Base-by-base conservation (phyloP, 2,113 vertebrate species). In the Synchiropus splendidus region DNA sequence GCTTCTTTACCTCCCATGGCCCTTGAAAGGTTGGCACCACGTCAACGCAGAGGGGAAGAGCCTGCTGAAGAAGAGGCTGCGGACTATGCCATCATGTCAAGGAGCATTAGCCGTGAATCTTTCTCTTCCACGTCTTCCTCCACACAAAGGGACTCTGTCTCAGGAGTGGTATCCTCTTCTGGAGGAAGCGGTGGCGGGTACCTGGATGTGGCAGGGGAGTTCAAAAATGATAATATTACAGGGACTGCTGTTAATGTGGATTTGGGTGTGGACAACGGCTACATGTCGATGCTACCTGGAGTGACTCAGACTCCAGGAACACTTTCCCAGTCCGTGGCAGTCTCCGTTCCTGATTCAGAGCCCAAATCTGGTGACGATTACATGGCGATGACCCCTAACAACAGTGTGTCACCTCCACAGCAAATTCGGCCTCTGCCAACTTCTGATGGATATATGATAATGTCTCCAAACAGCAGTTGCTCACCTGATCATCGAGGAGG, bases 271-370 rank as follows among this genome's bases (percentile, higher is more conserved):
- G 87, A 89, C 51, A 85, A 83, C 10, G 83, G 77, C 12, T 88
- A 88, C 55, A 79, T 88, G 86, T 73, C 80, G 13, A 87, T 87
- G 87, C 41, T 88, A 16, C 88, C 88, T 1, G 86, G 85, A 0
- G 84, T 80, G 36, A 79, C 60, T 9, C 67, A 50, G 17, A 61
- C 81, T 13, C 81, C 83, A 0, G 70, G 18, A 2, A 64, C 76
- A 10, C 36, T 70, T 18, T 72, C 80, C 57, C 77, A 78, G 15
- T 82, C 81, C 0, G 1, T 75, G 39, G 70, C 75, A 1, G 70
- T 82, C 11, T 71, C 63, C 3, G 78, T 82, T 16, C 74, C 81
- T 1, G 81, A 84, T 43, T 39, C 62, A 0, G 72, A 79, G 11
- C 63, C 75, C 32, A 84, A 80, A 67, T 64, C 78, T 31, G 61